Percentiles rank a stretch among this genome's conserved stretches.
Conservation (phyloP, 2,797 vertebrate genomes). For the Chiloscyllium punctatum region DNA sequence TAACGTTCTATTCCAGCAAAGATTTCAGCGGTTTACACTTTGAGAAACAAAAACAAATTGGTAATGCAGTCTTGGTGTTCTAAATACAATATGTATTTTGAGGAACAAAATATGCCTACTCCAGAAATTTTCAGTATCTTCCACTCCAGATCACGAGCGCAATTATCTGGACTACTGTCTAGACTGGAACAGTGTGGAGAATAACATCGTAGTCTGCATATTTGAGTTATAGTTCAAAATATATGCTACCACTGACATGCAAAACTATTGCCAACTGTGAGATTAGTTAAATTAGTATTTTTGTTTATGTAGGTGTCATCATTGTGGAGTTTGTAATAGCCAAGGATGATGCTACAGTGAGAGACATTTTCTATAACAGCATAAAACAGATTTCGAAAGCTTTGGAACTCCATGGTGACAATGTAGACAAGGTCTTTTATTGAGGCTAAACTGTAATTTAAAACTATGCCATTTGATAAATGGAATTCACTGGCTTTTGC, state of each 20-base stretch:
- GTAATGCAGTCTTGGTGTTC: not conserved
- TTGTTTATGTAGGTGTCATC: not conserved
- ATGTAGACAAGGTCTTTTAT: not conserved
- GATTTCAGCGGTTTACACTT: not conserved
- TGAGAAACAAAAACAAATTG: not conserved
- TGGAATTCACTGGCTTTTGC: not conserved
- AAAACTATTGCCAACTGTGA: not conserved
- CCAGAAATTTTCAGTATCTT: not conserved
- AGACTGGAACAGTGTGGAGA: not conserved
- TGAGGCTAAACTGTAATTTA: not conserved
- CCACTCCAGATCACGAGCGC: not conserved
- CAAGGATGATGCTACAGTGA: not conserved
- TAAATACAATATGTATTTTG: not conserved
- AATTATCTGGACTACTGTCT: not conserved
- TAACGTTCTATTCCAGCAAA: not conserved
- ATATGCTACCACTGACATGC: not conserved
- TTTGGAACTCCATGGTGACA: not conserved
- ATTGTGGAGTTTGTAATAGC: not conserved
- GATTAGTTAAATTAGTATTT: not conserved
- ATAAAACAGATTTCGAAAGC: not conserved
- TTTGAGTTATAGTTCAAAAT: not conserved
- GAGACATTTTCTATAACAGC: not conserved
- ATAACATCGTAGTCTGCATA: not conserved
- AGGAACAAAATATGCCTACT: not conserved
- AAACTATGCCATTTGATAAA: not conserved